phyloP scores from a whole-genome alignment of 64 coral and sea anemone genomes.

The Montipora sp. region DNA sequence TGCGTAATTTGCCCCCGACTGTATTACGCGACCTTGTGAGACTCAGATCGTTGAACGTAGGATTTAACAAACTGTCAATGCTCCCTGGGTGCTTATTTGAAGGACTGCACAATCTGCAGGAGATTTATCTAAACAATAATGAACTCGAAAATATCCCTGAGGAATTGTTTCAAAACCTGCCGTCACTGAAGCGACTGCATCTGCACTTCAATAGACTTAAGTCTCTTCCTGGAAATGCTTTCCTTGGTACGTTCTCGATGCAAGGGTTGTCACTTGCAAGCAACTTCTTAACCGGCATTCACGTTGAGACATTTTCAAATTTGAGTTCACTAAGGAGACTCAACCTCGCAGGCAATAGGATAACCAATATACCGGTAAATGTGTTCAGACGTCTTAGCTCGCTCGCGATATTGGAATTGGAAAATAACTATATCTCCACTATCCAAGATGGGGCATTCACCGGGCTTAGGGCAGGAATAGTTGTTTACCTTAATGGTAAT shows the following conservation, averaged over 20 bases:
- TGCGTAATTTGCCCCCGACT: constrained; percentile 64
- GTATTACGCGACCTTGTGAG: constrained; percentile 77
- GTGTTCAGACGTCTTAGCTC: constrained; percentile 55
- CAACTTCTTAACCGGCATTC: constrained; percentile 68
- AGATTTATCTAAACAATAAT: constrained; percentile 81
- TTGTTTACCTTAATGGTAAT: constrained; percentile 54
- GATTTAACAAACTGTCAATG: constrained; percentile 74
- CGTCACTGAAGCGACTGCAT: constrained; percentile 63
- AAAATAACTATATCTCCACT: constrained; percentile 72
- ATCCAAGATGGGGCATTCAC: constrained; percentile 48
- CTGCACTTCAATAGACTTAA: constrained; percentile 78
- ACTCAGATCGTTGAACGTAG: constrained; percentile 78
- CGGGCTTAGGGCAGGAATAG: constrained; percentile 48
- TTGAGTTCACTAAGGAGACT: constrained; percentile 46
- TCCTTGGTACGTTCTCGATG: constrained; percentile 62
- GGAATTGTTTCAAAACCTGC: constrained; percentile 72
- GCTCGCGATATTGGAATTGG: constrained; percentile 62
- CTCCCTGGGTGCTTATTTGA: constrained; percentile 69
- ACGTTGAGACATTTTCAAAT: constrained; percentile 35
- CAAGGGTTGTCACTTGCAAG: constrained; percentile 76
- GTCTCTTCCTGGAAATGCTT: constrained; percentile 48
- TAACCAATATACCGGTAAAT: constrained; percentile 37
- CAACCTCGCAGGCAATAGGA: constrained; percentile 61
- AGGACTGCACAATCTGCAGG: constrained; percentile 55
- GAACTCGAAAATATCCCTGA: constrained; percentile 56